These are phyloP conservation scores for Oeneis ivallda DNA, from an alignment of 2,888 invertebrate genomes.

Conservation along the genomic window DNA sequence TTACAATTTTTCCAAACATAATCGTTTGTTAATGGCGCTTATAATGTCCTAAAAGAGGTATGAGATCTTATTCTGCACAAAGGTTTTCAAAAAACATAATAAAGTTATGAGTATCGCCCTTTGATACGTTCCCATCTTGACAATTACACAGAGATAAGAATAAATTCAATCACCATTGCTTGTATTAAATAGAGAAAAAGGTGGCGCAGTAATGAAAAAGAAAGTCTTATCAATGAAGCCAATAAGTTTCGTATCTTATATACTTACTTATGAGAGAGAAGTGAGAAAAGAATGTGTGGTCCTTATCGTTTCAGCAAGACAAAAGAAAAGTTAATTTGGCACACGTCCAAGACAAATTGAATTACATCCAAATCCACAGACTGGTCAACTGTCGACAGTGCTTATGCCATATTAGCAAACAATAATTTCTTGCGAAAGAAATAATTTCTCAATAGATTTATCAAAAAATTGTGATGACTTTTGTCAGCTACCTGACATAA, in stretches of 20 bases:
- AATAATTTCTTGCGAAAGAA: conserved; percentile 13
- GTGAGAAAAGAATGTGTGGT: conserved; percentile 13
- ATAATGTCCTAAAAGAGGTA: too few relatives aligned
- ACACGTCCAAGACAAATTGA: conserved; percentile 39
- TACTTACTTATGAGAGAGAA: background rate
- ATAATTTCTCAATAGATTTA: background rate
- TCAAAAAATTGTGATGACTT: background rate
- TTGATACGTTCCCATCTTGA: too few relatives aligned
- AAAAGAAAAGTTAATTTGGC: conserved; percentile 39
- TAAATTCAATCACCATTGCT: too few relatives aligned
- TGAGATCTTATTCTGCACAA: too few relatives aligned
- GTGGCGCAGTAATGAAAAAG: background rate
- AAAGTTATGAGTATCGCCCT: too few relatives aligned
- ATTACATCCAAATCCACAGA: conserved; percentile 40
- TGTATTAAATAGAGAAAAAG: background rate
- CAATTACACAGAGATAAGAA: too few relatives aligned
- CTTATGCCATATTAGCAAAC: conserved; percentile 11
- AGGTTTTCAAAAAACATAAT: too few relatives aligned
- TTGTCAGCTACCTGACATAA: too few relatives aligned
- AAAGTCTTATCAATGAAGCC: background rate
- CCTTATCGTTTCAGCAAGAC: conserved; percentile 19
- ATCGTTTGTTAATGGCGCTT: too few relatives aligned
- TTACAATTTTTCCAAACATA: too few relatives aligned
- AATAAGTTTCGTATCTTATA: background rate
- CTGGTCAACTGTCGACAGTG: conserved; percentile 34